phyloP scores from a whole-genome alignment of 2,797 vertebrate species.

The Uromys caudimaculatus region DNA sequence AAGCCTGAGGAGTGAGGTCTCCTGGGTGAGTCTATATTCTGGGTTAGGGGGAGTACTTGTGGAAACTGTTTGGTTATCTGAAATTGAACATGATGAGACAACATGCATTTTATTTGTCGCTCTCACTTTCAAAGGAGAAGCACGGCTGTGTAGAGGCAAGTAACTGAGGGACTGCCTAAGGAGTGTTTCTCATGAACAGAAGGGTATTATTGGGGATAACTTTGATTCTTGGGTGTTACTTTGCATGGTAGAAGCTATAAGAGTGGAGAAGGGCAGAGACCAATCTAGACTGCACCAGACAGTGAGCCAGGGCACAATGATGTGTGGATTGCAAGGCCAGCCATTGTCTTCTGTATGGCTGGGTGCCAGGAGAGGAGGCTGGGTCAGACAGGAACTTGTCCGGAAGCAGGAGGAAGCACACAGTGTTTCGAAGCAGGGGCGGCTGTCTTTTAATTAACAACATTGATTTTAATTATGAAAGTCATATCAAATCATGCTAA shows the following conservation, averaged over 20 bases:
- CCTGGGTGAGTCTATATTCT: background rate
- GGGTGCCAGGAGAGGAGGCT: background rate
- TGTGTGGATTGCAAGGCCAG: background rate
- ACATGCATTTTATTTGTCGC: slow-evolving; percentile 1
- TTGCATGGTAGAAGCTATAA: background rate
- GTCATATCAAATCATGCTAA: slow-evolving; percentile 17
- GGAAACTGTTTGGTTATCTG: background rate
- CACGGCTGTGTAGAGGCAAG: background rate
- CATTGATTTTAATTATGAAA: slow-evolving; percentile 47
- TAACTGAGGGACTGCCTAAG: background rate
- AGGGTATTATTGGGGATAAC: background rate
- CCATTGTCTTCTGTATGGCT: background rate
- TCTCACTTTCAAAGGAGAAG: background rate
- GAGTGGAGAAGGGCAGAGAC: no score
- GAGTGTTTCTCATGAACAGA: background rate
- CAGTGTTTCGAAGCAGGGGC: background rate
- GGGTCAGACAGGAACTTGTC: background rate
- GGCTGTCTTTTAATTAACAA: slow-evolving; percentile 19
- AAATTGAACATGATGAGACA: background rate
- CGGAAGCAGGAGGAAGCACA: background rate
- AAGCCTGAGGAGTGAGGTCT: background rate
- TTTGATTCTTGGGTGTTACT: background rate
- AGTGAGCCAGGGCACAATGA: background rate
- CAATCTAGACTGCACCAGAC: background rate
- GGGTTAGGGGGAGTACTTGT: background rate